A percentile compares a stretch with the other conserved stretches of the same genome.
phyloP scores from a whole-genome alignment of 2,888 invertebrate species.

The Microplitis deprimator region DNA sequence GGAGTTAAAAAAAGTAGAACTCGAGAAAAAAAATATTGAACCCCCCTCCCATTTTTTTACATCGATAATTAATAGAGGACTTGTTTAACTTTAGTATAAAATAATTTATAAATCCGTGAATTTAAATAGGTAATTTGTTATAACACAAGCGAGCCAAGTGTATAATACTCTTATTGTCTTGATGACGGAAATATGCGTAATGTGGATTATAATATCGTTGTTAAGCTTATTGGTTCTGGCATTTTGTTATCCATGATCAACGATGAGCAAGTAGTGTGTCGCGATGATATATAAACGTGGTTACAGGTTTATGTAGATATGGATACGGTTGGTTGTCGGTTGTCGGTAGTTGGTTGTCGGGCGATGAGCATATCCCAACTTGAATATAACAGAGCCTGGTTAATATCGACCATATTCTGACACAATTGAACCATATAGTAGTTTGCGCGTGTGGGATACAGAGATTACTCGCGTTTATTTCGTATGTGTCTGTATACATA shows the following conservation, averaged over 20 bases:
- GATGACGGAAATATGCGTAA: not conserved
- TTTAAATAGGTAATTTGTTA: too few species aligned
- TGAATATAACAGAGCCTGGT: not conserved
- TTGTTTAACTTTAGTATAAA: too few species aligned
- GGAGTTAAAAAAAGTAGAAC: too few species aligned
- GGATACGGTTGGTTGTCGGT: not conserved
- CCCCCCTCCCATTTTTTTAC: too few species aligned
- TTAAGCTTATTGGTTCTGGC: not conserved
- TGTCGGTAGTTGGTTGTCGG: not conserved
- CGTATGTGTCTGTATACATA: not conserved
- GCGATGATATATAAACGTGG: not conserved
- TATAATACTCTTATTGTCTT: not conserved
- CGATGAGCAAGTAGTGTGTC: not conserved
- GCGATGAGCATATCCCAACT: not conserved
- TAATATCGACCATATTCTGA: not conserved
- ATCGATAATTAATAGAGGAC: too few species aligned
- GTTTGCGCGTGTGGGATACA: not conserved
- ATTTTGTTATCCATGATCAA: not conserved
- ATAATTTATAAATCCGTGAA: too few species aligned
- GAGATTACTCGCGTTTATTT: not conserved
- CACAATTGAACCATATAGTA: not conserved
- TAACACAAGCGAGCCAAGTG: not conserved
- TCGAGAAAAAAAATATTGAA: too few species aligned
- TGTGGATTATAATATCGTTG: not conserved
- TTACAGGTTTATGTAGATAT: conserved; percentile 1